These are phyloP conservation scores for Bombus confusus DNA, from an alignment of 1,140 invertebrate species.

Conservation along the genomic window DNA sequence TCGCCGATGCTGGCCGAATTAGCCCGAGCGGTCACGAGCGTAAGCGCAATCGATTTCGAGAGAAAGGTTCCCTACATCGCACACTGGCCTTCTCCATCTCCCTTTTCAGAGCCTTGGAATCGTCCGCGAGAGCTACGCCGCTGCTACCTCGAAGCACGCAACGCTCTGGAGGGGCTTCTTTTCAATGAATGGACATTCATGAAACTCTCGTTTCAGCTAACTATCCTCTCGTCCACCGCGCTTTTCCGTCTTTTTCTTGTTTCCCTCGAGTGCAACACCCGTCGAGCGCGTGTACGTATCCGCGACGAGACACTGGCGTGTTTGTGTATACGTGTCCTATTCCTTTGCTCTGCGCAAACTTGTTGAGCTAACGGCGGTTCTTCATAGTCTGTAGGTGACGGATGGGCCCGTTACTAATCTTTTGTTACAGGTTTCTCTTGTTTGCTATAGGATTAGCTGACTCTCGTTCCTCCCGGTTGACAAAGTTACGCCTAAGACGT, in stretches of 20 bases:
- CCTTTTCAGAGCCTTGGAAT: conserved; percentile 3
- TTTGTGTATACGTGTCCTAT: neutral
- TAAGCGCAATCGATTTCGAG: conserved; percentile 58
- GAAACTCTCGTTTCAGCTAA: neutral
- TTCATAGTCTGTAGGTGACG: neutral
- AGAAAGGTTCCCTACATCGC: conserved; percentile 19
- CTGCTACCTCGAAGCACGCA: neutral
- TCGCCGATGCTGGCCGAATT: conserved; percentile 63
- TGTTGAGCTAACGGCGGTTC: conserved; percentile 16
- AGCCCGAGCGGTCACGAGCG: conserved; percentile 57
- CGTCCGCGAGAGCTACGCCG: neutral
- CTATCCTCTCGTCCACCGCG: neutral
- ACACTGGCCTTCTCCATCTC: neutral
- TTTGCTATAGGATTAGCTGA: conserved; percentile 54
- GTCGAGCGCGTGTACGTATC: neutral
- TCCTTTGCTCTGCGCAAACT: conserved; percentile 14
- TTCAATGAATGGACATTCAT: conserved; percentile 35
- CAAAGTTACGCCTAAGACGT: conserved; percentile 54
- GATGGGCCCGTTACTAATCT: neutral
- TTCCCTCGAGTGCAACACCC: neutral
- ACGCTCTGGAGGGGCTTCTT: neutral
- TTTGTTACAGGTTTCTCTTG: conserved; percentile 47
- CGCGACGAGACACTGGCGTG: too few species aligned
- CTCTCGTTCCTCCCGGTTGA: neutral
- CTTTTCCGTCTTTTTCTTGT: neutral